Percentiles rank a stretch among this genome's conserved stretches.
These are phyloP conservation scores for Nomada ruficornis DNA, from an alignment of 2,888 invertebrate species.

Conservation along the genomic window DNA sequence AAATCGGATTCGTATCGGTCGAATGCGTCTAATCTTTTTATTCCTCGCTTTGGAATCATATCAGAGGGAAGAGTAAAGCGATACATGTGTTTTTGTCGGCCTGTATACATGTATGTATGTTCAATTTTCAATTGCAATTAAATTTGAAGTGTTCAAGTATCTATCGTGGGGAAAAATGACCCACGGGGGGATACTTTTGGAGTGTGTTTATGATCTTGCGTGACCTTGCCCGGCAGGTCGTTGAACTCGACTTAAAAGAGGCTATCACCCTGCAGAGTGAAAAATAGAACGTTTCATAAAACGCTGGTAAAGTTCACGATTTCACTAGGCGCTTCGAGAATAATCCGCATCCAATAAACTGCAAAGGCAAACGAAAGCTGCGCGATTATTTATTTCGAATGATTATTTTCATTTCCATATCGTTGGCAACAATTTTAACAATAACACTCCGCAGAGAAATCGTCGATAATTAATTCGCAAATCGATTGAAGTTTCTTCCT, in stretches of 20 bases:
- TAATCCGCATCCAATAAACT: background rate
- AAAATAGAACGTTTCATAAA: slow-evolving; percentile 21
- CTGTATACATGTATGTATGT: too few relatives aligned
- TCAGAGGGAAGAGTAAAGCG: too few relatives aligned
- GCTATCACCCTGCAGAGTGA: slow-evolving; percentile 10
- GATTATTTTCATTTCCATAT: background rate
- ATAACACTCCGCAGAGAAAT: background rate
- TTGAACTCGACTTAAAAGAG: slow-evolving; percentile 31
- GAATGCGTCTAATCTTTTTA: background rate
- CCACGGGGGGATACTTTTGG: background rate
- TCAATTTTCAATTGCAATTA: background rate
- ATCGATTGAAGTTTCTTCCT: background rate
- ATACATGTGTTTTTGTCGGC: too few relatives aligned
- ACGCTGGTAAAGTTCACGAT: slow-evolving; percentile 3
- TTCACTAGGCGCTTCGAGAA: background rate
- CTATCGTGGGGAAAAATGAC: background rate
- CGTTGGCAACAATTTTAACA: background rate
- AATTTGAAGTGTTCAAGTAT: background rate
- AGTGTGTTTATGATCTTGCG: slow-evolving; percentile 1
- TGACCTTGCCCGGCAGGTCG: slow-evolving; percentile 41
- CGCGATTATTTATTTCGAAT: background rate
- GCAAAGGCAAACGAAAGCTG: background rate
- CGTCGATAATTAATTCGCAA: background rate
- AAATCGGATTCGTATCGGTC: background rate
- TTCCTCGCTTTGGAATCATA: too few relatives aligned